Evolutionary conservation across 2,888 invertebrate species (phyloP), one percentile per base, ranked within the genome.

Genomic region (Phortica magna): DNA sequence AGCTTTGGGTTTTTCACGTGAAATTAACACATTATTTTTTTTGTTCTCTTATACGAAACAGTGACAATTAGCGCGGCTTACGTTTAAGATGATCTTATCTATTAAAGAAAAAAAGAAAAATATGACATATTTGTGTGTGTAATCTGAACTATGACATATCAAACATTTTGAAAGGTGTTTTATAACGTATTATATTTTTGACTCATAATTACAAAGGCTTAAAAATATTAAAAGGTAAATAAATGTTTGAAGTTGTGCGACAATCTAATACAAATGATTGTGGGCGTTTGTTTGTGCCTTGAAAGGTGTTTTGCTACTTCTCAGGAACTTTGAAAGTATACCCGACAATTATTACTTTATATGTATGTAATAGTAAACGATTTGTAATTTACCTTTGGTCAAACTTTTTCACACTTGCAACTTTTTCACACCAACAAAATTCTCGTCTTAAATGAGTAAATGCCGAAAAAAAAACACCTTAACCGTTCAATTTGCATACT

Each of bases 151-250:
- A 71, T 31, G 43, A 68, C n/a, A 17, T 67, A 67, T 74, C 61
- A 61, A 22, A 61, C 10, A 17, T 74, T 82, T 78, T 81, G 83
- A 83, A 83, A 88, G 82, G 82, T 55, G 14, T 55, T 55, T 55
- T 14, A 17, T 17, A 17, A 17, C 55, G 17, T 31, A 31, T n/a
- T n/a, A n/a, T n/a, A n/a, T n/a, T n/a, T n/a, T n/a, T n/a, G n/a
- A n/a, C n/a, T n/a, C n/a, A 88, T 88, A 86, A 88, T 86, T 86
- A 88, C 85, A 88, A 88, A 82, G 85, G 85, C 84, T 86, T 86
- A 88, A 79, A 83, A 88, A 79, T 88, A 87, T 86, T 86, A 88
- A 85, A 85, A 81, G 73, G 19, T 1, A 9, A 59, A 31, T 31
- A 43, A 9, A 19, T 71, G 53, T 31, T 71, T 71, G 39, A 71